phyloP scores from a whole-genome alignment of 2,888 invertebrate genomes.

The Pandemis corylana region DNA sequence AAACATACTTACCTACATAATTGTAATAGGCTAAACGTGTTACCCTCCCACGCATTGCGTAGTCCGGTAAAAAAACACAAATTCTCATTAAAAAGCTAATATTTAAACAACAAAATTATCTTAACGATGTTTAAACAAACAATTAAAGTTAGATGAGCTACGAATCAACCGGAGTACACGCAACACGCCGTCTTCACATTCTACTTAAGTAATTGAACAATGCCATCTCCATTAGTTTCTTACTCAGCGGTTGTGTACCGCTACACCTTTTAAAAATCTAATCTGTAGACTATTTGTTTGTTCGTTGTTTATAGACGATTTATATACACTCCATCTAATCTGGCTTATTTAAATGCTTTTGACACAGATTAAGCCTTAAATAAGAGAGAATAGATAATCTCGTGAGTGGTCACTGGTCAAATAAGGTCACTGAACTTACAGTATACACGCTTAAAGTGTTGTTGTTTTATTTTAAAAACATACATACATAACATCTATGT shows the following conservation, averaged over 20 bases:
- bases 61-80: too few species aligned
- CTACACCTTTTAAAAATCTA: conserved; percentile 13
- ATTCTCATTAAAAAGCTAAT: not conserved
- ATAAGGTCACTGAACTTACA: not conserved
- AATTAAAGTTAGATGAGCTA: not conserved
- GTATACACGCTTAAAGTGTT: not conserved
- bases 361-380: conserved; percentile 7
- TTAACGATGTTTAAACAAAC: not conserved
- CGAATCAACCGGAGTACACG: not conserved
- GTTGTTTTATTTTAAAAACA: too few species aligned
- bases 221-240: not conserved
- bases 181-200: not conserved
- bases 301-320: conserved; percentile 12
- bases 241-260: not conserved
- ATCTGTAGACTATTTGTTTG: conserved; percentile 29
- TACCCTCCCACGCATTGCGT: too few species aligned
- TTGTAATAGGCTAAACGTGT: too few species aligned
- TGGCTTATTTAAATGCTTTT: conserved; percentile 30
- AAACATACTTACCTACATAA: too few species aligned
- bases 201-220: not conserved
- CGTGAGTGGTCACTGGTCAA: not conserved
- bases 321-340: conserved; percentile 29
- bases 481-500: too few species aligned
- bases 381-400: not conserved
- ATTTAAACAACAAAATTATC: not conserved